phyloP scores from a whole-genome alignment of 2,888 invertebrate species.

The Petrolisthes cinctipes region DNA sequence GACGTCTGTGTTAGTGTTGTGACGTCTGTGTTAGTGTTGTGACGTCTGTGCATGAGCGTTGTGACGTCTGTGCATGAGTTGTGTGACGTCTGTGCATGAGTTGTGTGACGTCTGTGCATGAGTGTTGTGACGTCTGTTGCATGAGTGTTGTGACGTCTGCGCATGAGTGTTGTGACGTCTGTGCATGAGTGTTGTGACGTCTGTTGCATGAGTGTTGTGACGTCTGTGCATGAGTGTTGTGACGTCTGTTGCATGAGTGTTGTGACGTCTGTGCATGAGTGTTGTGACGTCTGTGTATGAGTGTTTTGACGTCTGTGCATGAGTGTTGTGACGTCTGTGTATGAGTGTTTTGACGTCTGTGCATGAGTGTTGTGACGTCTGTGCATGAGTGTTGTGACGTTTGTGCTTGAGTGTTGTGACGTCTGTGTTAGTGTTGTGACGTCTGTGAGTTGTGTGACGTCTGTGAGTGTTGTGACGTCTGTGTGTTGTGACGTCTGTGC shows the following conservation, averaged over 20 bases:
- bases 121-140: not conserved
- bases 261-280: not conserved
- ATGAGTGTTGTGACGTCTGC: slow-evolving; percentile 7
- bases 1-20: not conserved
- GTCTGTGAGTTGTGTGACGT: not conserved
- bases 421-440: not conserved
- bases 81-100: not conserved
- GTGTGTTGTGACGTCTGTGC: not conserved
- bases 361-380: slow-evolving; percentile 3
- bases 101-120: not conserved
- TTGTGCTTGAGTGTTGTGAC: not conserved
- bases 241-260: not conserved
- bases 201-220: not conserved
- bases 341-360: not conserved
- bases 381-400: not conserved
- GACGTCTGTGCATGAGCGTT: not conserved
- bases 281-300: not conserved
- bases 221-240: not conserved
- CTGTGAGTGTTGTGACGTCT: too few relatives aligned
- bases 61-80: not conserved
- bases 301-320: not conserved
- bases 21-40: not conserved
- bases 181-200: slow-evolving; percentile 7
- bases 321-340: not conserved
- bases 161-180: not conserved